These are phyloP conservation scores for Megaleporinus macrocephalus DNA, from an alignment of 2,113 vertebrate species.

Conservation along the genomic window DNA sequence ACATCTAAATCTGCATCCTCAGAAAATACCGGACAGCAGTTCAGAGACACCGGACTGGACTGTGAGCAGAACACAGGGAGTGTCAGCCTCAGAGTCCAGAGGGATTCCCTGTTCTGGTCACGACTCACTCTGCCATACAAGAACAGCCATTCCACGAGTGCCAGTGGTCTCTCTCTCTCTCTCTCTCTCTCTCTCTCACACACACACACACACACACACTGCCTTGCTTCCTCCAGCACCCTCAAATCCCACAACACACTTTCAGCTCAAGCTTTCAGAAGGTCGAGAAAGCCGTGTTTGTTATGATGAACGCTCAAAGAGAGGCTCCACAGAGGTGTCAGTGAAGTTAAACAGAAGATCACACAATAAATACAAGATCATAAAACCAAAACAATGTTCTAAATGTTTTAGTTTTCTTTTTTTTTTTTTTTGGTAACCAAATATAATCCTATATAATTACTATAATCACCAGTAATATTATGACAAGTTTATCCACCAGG, in stretches of 20 bases:
- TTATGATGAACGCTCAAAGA: background rate
- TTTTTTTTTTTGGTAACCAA: no score
- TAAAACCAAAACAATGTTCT: background rate
- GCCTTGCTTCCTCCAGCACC: constrained; percentile 3
- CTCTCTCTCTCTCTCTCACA: no score
- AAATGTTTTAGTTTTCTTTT: no score
- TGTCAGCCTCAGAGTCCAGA: constrained; percentile 31
- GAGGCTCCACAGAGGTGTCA: constrained; percentile 9
- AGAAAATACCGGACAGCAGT: background rate
- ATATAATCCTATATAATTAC: no score
- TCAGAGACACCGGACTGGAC: background rate
- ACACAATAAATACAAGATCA: background rate
- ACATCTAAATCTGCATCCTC: background rate
- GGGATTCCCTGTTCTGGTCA: constrained; percentile 37
- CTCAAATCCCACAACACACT: constrained; percentile 28
- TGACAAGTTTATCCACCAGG: no score
- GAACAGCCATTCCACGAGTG: constrained; percentile 50
- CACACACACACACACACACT: constrained; percentile 17
- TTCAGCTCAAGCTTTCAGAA: constrained; percentile 23
- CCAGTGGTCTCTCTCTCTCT: constrained; percentile 52
- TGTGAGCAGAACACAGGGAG: constrained; percentile 17
- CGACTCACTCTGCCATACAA: constrained; percentile 46
- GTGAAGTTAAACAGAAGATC: background rate
- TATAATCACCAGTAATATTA: no score
- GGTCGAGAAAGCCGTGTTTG: constrained; percentile 21